Base-by-base conservation (phyloP, 2,113 vertebrate genomes). In the Callaeas wilsoni region DNA sequence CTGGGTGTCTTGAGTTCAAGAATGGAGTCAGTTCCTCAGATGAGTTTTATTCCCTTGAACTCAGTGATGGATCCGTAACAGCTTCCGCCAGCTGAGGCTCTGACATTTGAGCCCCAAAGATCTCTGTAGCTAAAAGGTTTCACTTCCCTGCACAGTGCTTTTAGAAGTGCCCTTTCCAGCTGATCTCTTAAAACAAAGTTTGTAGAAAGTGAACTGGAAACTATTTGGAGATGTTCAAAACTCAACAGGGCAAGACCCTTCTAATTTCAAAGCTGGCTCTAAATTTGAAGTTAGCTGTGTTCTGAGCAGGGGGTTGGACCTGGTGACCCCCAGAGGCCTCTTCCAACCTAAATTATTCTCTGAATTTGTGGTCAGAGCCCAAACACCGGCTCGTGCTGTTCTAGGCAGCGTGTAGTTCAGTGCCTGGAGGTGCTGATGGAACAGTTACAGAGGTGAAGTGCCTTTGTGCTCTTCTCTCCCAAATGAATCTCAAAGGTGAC, bases 191-290 rank as follows among this genome's bases (percentile, higher is more conserved):
- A 71, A 84, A 44, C 10, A 57, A 81, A 73, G 26, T 76, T 59
- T 93, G 59, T 46, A 62, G 63, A 89, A 89, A 52, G 39, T 63
- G 22, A 87, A 77, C 46, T 77, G 82, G 63, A 85, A 94, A 87
- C n/a, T 32, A 57, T 64, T 44, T 65, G 26, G 67, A 91, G 44
- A 60, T 87, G 46, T 16, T 89, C 13, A 82, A 91, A 94, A 89
- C 23, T 67, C 59, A 87, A 19, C 39, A 67, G 47, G 44, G 79
- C 42, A 71, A 89, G 76, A 62, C 16, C 20, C 18, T 81, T 67
- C 33, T 81, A 47, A 59, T 49, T 84, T 93, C 64, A 91, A 84
- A 82, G 30, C 47, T 89, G 42, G 29, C 18, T 87, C 42, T 81
- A 57, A 94, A 89, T 74, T 41, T 70, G 41, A 65, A 89, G 29